Evolutionary conservation across 2,797 vertebrate species (phyloP).

Genomic region (Tokudaia muenninki): DNA sequence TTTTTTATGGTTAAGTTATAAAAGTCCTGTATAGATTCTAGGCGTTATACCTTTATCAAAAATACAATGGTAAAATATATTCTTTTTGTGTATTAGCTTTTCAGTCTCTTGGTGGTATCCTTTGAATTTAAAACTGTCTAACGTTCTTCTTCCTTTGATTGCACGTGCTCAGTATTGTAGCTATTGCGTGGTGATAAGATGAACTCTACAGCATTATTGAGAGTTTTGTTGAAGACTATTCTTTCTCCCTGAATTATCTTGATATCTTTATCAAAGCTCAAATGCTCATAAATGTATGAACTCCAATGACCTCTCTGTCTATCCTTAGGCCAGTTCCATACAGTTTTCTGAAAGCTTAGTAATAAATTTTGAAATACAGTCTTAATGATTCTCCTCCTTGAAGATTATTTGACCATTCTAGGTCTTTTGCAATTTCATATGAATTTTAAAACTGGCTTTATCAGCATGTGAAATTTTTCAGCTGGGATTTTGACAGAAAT

Average conservation of each 20-base stretch:
- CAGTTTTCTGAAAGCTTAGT: background rate
- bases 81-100: background rate
- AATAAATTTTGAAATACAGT: slow-evolving; percentile 36
- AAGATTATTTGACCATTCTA: background rate
- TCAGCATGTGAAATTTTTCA: background rate
- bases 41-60: background rate
- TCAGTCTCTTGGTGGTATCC: background rate
- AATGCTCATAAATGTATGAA: background rate
- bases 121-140: background rate
- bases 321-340: background rate
- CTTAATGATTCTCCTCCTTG: background rate
- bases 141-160: background rate
- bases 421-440: background rate
- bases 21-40: background rate
- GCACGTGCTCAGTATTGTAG: no score
- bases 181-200: background rate
- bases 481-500: background rate
- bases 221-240: background rate
- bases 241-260: background rate
- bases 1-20: background rate
- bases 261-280: background rate
- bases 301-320: background rate
- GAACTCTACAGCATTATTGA: background rate
- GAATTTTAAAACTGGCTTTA: slow-evolving; percentile 21
- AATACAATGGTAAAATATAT: background rate